Base-by-base conservation (phyloP, 2,797 vertebrate genomes). In the Danionella dracula region DNA sequence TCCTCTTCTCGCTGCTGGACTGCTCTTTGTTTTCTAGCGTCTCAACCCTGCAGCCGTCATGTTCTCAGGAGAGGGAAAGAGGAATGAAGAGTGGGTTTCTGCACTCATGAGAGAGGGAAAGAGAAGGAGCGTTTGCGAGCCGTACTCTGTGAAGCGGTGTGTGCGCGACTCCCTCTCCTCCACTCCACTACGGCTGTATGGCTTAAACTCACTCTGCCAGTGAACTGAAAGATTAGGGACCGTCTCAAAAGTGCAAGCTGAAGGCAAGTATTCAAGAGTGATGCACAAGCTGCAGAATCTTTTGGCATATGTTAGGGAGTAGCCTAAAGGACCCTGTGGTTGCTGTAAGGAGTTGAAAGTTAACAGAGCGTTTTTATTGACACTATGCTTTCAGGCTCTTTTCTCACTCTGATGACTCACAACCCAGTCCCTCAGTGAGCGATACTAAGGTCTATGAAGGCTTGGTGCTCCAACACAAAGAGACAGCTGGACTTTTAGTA, bases 131-230 rank as follows among this genome's bases (percentile, higher is more conserved):
- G 56, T 35, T 40, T 58, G 57, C 46, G 41, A 72, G 32, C 73
- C 76, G 67, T 81, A 81, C 80, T 85, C 77, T 71, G 55, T 76
- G 72, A 73, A 76, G 77, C 79, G 81, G 79, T 41, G 40, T 19
- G 42, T 40, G 37, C 9, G 50, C 46, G 42, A 11, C 35, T 32
- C 37, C 6, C 73, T 50, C 74, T 73, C 65, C 56, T 59, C 55
- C 51, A 69, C 72, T 72, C 71, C 44, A 65, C 68, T 72, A 67
- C 58, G 57, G 58, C 74, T 75, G 66, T 78, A 70, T 48, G 54
- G 64, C 66, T 72, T 76, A 75, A 77, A 78, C 81, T 76, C 76
- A 63, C 70, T 77, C 57, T 48, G 48, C 67, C 32, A 55, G 76
- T 40, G 40, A 68, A 63, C 61, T 54, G 35, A 37, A 8, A n/a